Evolutionary conservation across 2,797 vertebrate genomes (phyloP), one percentile per base, ranked within the genome.

Genomic region (Squalus acanthias): DNA sequence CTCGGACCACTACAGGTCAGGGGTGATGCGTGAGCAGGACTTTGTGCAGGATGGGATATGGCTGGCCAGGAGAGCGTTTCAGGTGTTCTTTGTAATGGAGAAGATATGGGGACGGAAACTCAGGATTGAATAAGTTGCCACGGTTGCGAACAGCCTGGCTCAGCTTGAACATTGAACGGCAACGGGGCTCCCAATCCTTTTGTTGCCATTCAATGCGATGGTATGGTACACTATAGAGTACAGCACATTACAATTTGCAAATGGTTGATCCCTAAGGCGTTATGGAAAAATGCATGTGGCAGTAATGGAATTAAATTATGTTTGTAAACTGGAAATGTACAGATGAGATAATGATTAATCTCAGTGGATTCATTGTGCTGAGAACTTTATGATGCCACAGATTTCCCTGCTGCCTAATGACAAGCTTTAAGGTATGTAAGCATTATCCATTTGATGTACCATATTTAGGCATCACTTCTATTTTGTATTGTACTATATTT

Each of bases 311-410:
- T 85, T 85, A 85, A 50, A 85, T 85, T 85, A 24, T 85, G 46
- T 85, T 85, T 50, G 20, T 22, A 50, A 17, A 85, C 79, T 85
- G 20, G 82, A 24, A n/a, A 85, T 50, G 46, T 50, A 24, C 82
- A 85, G 39, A 24, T 85, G 82, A 85, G 39, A 85, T 85, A 85
- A 85, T 85, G 79, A 85, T 85, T 85, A 85, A 85, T 85, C 82
- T 85, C 82, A 50, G 6, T 50, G 82, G 17, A 50, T 50, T 85
- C 82, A 50, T 85, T 85, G 82, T 85, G 20, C 82, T 85, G 46
- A 50, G 39, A 50, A 85, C 22, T 22, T 50, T 85, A 85, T 85
- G 82, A 50, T 85, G 20, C 39, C 39, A 85, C 82, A 85, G 60
- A 63, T 63, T 63, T 63, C 2, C 9, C 60, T 63, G 60, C 60